phyloP scores from a whole-genome alignment of 2,113 vertebrate species.

The Bombycilla garrulus region DNA sequence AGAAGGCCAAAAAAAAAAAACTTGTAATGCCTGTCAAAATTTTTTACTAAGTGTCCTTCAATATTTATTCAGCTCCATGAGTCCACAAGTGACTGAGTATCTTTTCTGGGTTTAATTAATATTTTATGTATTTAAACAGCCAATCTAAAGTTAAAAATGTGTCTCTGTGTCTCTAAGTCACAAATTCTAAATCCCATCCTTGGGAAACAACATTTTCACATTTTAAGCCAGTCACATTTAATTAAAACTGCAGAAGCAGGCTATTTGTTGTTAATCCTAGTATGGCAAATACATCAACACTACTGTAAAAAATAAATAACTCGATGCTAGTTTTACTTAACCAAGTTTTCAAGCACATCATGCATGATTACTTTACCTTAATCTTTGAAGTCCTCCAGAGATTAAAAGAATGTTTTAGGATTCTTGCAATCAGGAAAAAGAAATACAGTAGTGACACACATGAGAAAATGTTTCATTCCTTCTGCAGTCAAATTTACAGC shows the following conservation, averaged over 20 bases:
- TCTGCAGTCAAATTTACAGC: background rate
- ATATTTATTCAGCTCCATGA: background rate
- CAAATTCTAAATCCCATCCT: background rate
- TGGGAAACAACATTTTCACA: background rate
- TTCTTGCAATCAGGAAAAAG: background rate
- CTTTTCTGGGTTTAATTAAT: background rate
- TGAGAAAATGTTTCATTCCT: background rate
- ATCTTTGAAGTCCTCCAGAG: background rate
- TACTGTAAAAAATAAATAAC: background rate
- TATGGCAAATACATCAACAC: background rate
- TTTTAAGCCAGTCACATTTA: background rate
- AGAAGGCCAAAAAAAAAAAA: background rate
- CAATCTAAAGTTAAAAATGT: background rate
- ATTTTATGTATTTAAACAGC: background rate
- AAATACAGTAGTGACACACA: background rate
- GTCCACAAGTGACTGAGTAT: background rate
- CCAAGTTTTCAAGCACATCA: background rate
- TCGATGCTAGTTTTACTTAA: background rate
- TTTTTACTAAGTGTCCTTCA: background rate
- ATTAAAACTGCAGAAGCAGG: background rate
- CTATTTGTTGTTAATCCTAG: constrained; percentile 12
- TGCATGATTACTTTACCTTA: background rate
- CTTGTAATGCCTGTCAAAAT: background rate
- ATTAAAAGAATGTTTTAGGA: background rate
- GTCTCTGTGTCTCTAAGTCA: background rate